These are phyloP conservation scores for Nannobrachium achirus DNA, from an alignment of 2,113 vertebrate species.

Conservation along the genomic window DNA sequence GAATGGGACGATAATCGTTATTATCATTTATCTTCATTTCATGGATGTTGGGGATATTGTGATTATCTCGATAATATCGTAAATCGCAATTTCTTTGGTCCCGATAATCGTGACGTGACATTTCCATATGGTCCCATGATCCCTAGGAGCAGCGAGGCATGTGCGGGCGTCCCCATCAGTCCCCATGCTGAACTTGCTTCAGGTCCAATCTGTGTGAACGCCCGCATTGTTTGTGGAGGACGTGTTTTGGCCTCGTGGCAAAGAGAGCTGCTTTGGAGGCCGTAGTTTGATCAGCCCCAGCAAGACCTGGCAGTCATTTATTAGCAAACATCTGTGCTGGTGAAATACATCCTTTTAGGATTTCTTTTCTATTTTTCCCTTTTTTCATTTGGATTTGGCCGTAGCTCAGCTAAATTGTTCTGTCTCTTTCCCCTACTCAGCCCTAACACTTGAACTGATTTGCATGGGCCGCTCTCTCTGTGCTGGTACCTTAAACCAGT, in stretches of 20 bases:
- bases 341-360: conserved; percentile 59
- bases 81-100: no score
- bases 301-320: conserved; percentile 66
- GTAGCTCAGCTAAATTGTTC: conserved; percentile 14
- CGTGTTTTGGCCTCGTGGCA: conserved; percentile 58
- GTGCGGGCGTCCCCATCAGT: background rate
- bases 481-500: conserved; percentile 44
- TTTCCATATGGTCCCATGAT: no score
- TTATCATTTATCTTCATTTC: no score
- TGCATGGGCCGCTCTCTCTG: conserved; percentile 58
- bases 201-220: conserved; percentile 56
- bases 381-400: conserved; percentile 21
- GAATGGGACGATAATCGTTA: no score
- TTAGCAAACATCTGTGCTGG: conserved; percentile 69
- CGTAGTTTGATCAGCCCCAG: conserved; percentile 42
- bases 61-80: no score
- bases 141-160: conserved; percentile 18
- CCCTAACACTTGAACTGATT: conserved; percentile 52
- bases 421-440: conserved; percentile 40
- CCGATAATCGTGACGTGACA: no score
- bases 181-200: conserved; percentile 19
- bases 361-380: conserved; percentile 24
- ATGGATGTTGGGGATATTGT: no score
- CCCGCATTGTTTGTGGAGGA: conserved; percentile 54
- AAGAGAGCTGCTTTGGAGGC: conserved; percentile 42